Conservation (phyloP, 2,113 vertebrate species). For the Mesocricetus auratus region DNA sequence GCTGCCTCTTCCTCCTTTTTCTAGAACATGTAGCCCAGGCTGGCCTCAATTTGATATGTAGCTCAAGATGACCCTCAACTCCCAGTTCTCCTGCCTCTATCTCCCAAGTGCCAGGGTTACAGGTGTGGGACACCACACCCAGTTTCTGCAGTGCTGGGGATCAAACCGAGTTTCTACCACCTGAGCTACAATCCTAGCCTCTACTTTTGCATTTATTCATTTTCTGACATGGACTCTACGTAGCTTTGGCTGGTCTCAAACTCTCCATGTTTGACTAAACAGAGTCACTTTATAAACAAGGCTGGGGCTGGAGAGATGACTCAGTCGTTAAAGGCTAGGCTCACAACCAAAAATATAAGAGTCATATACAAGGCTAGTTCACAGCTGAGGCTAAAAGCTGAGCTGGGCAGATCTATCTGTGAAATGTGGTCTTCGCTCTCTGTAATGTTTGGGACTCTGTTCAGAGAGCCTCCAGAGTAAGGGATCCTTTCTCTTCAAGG, state of each 20-base stretch:
- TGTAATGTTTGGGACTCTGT: not conserved
- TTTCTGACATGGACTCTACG: not conserved
- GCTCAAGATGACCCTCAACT: not conserved
- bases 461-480: not conserved
- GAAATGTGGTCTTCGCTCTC: not conserved
- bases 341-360: no score
- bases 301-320: no score
- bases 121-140: no score
- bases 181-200: not conserved
- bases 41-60: not conserved
- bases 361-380: not conserved
- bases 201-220: no score
- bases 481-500: not conserved
- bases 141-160: no score
- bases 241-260: not conserved
- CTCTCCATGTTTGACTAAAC: not conserved
- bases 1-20: not conserved
- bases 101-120: not conserved
- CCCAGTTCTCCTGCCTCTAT: no score
- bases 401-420: not conserved
- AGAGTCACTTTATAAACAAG: not conserved
- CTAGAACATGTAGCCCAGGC: not conserved
- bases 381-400: not conserved
- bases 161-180: not conserved
- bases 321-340: no score